Evolutionary conservation across 2,888 invertebrate species (phyloP).

Genomic region (Leucoma salicis): DNA sequence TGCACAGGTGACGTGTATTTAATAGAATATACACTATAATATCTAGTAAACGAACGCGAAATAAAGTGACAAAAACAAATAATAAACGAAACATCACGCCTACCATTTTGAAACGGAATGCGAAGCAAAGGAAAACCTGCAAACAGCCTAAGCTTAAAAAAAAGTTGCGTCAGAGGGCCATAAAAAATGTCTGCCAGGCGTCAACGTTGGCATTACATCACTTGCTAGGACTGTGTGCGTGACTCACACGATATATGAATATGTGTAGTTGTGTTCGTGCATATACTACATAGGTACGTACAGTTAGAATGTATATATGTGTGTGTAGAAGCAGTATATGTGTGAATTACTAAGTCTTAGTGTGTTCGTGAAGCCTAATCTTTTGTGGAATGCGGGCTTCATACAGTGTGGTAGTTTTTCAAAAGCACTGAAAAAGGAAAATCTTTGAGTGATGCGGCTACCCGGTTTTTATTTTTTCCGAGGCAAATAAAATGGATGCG

Average conservation of each 20-base stretch:
- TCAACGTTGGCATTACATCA: constrained; percentile 77
- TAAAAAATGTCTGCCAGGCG: constrained; percentile 80
- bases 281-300: not conserved
- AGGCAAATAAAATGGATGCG: constrained; percentile 31
- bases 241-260: constrained; percentile 18
- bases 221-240: constrained; percentile 43
- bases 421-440: constrained; percentile 72
- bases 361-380: constrained; percentile 67
- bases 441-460: constrained; percentile 49
- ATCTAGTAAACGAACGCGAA: too few relatives aligned
- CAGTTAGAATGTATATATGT: constrained; percentile 33
- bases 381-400: constrained; percentile 78
- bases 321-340: constrained; percentile 47
- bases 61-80: not conserved
- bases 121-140: constrained; percentile 30
- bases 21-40: too few relatives aligned
- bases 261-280: constrained; percentile 26
- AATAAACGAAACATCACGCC: too few relatives aligned
- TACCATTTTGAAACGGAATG: too few relatives aligned
- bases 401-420: constrained; percentile 66
- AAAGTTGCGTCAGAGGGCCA: constrained; percentile 76
- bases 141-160: constrained; percentile 64
- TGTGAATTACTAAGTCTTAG: constrained; percentile 25
- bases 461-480: constrained; percentile 35
- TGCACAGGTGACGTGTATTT: too few relatives aligned